Base-by-base conservation (phyloP, 2,113 vertebrate species). In the Oncorhynchus clarkii region DNA sequence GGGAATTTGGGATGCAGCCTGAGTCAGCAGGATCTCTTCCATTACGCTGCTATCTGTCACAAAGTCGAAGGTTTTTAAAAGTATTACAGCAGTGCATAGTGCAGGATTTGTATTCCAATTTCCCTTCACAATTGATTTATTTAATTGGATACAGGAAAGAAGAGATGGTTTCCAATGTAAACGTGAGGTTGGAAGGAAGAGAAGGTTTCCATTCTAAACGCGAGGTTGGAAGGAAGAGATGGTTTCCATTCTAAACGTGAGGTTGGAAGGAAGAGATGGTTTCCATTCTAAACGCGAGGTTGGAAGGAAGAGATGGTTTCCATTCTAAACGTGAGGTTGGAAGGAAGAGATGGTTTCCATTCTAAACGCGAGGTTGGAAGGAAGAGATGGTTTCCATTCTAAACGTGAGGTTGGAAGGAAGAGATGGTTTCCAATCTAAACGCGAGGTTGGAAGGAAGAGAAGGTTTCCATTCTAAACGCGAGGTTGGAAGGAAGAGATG, bases 101-200 rank as follows among this genome's bases (percentile, higher is more conserved):
- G 26, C 65, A 62, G 77, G 60, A 34, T 72, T 67, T 72, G 59
- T 51, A 51, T 51, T 51, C 11, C 24, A 59, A 24, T 74, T 74
- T 71, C 70, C 62, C 48, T 31, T 69, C n/a, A 4, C 34, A 71
- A 77, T 54, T 78, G 79, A 39, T 81, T 78, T 81, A 59, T 26
- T 74, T 78, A 75, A 76, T 70, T 76, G 67, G 78, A 83, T 57
- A 26, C 22, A 29, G 72, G 70, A 70, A 27, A 34, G 69, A 74
- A 49, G 69, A n/a, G 45, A 31, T 8, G 4, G 59, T 60, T 60
- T 60, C 59, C 6, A 8, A 9, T n/a, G 4, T 20, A 60, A 60
- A 60, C n/a, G 1, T 3, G 5, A n/a, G 20, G 57, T n/a, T 16
- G 18, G 59, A 70, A n/a, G 62, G 68, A 74, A 34, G 68, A n/a